phyloP scores from a whole-genome alignment of 2,888 invertebrate genomes.

The Ochlodes sylvanus region DNA sequence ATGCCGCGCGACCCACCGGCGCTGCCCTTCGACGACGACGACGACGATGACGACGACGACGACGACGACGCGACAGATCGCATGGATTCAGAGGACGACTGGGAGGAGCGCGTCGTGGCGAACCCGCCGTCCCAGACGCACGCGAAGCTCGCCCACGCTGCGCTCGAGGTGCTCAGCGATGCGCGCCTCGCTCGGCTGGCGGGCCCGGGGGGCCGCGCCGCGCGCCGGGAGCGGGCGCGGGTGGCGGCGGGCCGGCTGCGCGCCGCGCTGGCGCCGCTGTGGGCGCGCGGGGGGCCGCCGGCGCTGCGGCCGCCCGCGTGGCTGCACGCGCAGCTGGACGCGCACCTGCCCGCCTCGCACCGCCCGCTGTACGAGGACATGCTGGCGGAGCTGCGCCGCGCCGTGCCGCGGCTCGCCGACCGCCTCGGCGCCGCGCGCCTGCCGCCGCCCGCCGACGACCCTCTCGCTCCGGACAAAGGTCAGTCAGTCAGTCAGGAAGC shows the following conservation, averaged over 20 bases:
- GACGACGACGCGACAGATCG: slow-evolving; percentile 36
- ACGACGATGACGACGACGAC: slow-evolving; percentile 40
- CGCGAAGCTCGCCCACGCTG: slow-evolving; percentile 55
- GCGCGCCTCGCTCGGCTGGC: slow-evolving; percentile 57
- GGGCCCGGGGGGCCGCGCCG: slow-evolving; percentile 43
- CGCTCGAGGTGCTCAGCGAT: slow-evolving; percentile 51
- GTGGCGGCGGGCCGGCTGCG: slow-evolving; percentile 48
- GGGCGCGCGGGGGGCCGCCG: slow-evolving; percentile 50
- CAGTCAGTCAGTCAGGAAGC: too few relatives aligned
- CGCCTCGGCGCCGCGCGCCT: slow-evolving; percentile 41
- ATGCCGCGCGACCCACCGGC: slow-evolving; percentile 39
- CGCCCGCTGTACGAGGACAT: slow-evolving; percentile 50
- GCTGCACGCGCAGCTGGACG: slow-evolving; percentile 65
- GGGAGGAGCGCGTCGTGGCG: slow-evolving; percentile 52
- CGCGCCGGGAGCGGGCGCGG: slow-evolving; percentile 50
- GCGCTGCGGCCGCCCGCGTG: slow-evolving; percentile 46
- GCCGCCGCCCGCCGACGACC: slow-evolving; percentile 40
- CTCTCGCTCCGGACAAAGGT: slow-evolving; percentile 37
- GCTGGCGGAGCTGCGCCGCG: slow-evolving; percentile 54
- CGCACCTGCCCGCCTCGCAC: slow-evolving; percentile 52
- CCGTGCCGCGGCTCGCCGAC: slow-evolving; percentile 57
- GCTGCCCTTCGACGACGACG: slow-evolving; percentile 43
- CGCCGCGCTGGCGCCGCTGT: slow-evolving; percentile 56
- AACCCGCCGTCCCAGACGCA: slow-evolving; percentile 57
- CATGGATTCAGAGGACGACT: slow-evolving; percentile 36